Evolutionary conservation across 2,888 invertebrate genomes (phyloP).

Genomic region (Ashinkailepas kermadecensis): DNA sequence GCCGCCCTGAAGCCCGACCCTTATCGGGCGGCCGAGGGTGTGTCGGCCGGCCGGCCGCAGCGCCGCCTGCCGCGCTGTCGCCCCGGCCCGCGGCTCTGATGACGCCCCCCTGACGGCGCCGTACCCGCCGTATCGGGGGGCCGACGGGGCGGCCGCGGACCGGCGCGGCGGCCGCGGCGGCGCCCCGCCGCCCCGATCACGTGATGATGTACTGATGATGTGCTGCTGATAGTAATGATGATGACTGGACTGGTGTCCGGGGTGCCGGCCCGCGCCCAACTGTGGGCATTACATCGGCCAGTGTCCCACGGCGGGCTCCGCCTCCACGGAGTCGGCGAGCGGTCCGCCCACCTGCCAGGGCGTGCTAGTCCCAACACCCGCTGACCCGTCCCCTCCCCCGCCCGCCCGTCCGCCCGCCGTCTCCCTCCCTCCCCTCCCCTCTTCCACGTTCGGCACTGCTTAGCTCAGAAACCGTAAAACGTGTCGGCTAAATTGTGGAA

Average conservation of each 20-base stretch:
- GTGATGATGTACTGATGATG: background rate
- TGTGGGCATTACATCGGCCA: conserved; percentile 2
- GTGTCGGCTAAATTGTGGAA: conserved; percentile 7
- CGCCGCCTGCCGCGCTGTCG: background rate
- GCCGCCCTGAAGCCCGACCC: conserved; percentile 21
- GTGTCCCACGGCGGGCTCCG: background rate
- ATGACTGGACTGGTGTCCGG: background rate
- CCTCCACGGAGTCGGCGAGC: background rate
- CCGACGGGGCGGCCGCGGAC: background rate
- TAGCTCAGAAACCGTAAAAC: background rate
- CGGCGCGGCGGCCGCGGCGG: background rate
- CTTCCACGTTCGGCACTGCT: background rate
- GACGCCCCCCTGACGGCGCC: conserved; percentile 16
- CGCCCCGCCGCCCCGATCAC: background rate
- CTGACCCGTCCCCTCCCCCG: background rate
- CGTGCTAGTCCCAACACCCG: too few relatives aligned
- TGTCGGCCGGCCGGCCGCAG: background rate
- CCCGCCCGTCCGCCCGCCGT: background rate
- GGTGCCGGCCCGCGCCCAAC: background rate
- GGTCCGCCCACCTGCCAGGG: too few relatives aligned
- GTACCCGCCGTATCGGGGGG: conserved; percentile 15
- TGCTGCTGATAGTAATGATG: background rate
- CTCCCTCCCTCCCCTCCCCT: background rate
- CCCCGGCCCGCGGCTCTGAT: background rate
- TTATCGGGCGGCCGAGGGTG: conserved; percentile 18